Evolutionary conservation across 2,113 vertebrate genomes (phyloP).

Genomic region (Cromileptes altivelis): DNA sequence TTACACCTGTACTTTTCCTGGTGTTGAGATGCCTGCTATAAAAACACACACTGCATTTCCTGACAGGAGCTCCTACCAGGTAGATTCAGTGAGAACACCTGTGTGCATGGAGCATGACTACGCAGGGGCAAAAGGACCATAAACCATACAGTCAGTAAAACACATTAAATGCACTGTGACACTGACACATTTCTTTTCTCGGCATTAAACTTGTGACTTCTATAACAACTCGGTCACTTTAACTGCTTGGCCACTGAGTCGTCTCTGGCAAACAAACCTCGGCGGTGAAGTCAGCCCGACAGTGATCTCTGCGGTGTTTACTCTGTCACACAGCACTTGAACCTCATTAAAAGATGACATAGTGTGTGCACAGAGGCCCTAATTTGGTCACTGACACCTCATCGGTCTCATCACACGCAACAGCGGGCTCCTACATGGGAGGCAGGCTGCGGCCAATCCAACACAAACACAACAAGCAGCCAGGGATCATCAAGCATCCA

Average conservation of each 20-base stretch:
- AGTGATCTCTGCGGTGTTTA: constrained; percentile 15
- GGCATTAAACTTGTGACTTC: constrained; percentile 2
- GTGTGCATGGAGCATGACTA: neutral
- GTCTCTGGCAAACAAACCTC: neutral
- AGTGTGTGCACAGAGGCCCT: constrained; percentile 21
- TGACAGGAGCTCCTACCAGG: neutral
- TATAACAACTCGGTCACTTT: neutral
- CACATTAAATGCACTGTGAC: neutral
- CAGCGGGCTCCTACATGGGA: constrained; percentile 20
- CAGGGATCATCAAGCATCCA: constrained; percentile 43
- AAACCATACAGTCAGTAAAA: neutral
- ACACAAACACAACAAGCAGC: constrained; percentile 64
- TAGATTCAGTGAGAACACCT: neutral
- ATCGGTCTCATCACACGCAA: constrained; percentile 52
- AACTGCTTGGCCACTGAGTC: neutral
- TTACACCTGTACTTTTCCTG: too few species aligned
- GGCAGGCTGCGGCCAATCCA: constrained; percentile 45
- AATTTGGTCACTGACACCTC: constrained; percentile 70
- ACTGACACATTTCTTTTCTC: neutral
- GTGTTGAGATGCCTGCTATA: too few species aligned
- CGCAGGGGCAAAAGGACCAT: too few species aligned
- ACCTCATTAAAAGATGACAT: constrained; percentile 50
- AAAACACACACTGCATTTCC: neutral
- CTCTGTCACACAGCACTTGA: constrained; percentile 24
- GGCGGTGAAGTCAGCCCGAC: neutral